Conservation (phyloP, 2,113 vertebrate species). For the Porphyrio hochstetteri region DNA sequence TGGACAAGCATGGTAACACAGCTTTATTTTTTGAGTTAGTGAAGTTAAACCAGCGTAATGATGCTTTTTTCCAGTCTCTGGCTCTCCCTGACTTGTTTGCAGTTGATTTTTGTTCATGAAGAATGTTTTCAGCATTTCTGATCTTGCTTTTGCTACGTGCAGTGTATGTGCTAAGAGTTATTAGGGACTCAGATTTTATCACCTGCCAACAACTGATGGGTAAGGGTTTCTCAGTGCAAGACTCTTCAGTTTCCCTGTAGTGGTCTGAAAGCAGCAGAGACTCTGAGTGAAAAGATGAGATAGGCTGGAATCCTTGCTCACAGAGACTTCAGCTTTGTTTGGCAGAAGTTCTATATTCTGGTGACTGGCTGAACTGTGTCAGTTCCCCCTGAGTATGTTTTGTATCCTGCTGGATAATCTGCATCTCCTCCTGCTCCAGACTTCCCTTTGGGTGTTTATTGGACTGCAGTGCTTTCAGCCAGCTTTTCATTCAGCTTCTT, state of each 20-base stretch:
- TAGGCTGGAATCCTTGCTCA: background rate
- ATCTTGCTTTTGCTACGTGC: background rate
- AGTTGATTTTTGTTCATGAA: background rate
- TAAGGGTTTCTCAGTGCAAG: background rate
- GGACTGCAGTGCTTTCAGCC: background rate
- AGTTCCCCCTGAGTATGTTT: background rate
- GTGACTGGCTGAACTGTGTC: background rate
- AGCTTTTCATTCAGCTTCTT: background rate
- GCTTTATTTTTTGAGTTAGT: background rate
- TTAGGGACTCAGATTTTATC: background rate
- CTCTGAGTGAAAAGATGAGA: background rate
- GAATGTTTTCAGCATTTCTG: background rate
- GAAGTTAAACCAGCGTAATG: background rate
- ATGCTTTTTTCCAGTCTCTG: background rate
- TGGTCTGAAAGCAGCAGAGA: background rate
- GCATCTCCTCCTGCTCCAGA: background rate
- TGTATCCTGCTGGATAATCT: background rate
- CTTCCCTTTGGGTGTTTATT: background rate
- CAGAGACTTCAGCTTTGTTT: background rate
- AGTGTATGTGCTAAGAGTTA: background rate
- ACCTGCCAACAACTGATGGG: background rate
- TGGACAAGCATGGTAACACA: background rate
- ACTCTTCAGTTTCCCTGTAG: background rate
- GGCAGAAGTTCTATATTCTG: background rate
- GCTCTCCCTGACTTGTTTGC: background rate